phyloP scores from a whole-genome alignment of 2,888 invertebrate species.

The Pachymerium ferrugineum region DNA sequence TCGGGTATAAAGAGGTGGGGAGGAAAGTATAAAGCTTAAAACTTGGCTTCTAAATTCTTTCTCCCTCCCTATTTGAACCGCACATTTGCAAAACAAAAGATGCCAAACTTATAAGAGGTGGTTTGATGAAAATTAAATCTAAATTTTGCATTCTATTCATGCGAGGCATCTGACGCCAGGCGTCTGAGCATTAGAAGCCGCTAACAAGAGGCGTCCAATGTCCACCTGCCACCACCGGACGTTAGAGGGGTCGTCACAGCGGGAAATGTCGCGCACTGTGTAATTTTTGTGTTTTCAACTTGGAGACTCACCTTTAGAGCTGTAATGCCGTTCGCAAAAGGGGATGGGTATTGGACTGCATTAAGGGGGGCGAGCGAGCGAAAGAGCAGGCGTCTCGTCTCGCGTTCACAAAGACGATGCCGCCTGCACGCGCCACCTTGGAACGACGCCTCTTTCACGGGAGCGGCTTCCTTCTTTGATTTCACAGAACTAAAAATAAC shows the following conservation, averaged over 20 bases:
- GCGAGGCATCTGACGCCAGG: background rate
- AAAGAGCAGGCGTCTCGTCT: slow-evolving; percentile 8
- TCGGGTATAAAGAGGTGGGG: background rate
- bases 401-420: background rate
- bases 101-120: no score
- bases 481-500: background rate
- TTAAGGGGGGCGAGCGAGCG: background rate
- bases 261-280: slow-evolving; percentile 3
- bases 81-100: no score
- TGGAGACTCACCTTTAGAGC: background rate
- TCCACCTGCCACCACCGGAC: no score
- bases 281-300: slow-evolving; percentile 13
- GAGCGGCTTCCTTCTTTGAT: background rate
- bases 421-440: slow-evolving; percentile 1
- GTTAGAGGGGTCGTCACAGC: background rate
- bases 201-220: no score
- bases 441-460: background rate
- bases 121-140: background rate
- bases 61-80: no score
- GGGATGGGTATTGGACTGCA: slow-evolving; percentile 9
- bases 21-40: background rate
- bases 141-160: background rate
- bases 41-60: background rate
- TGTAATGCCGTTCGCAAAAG: background rate
- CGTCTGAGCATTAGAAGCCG: background rate